Percentiles rank a stretch among this genome's conserved stretches.
phyloP scores from a whole-genome alignment of 2,113 vertebrate species.

The Actenoides lindsayi region DNA sequence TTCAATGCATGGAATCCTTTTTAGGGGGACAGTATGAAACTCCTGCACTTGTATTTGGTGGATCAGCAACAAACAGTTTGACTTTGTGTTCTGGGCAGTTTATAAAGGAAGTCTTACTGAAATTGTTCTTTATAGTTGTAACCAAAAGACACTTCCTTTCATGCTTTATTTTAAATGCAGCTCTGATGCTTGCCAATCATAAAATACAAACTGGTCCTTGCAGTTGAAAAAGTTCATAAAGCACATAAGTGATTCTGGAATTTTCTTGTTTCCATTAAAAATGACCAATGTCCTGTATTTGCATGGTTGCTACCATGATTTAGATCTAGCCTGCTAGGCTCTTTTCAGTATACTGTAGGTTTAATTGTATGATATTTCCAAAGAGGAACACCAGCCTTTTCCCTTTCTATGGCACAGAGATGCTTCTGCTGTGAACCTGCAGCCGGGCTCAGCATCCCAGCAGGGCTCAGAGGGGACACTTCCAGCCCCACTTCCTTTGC shows the following conservation, averaged over 20 bases:
- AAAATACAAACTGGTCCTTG: not conserved
- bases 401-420: not conserved
- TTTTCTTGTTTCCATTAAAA: slow-evolving; percentile 6
- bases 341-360: slow-evolving; percentile 26
- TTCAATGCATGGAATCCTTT: not conserved
- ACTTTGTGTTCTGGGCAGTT: not conserved
- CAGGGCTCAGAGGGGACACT: not conserved
- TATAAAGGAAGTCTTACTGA: not conserved
- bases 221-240: not conserved
- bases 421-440: not conserved
- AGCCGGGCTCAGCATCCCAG: not conserved
- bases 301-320: not conserved
- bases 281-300: not conserved
- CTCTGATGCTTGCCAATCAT: not conserved
- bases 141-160: not conserved
- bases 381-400: not conserved
- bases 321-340: not conserved
- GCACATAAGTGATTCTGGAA: not conserved
- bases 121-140: not conserved
- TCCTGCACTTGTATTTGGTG: not conserved
- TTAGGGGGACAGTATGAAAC: not conserved
- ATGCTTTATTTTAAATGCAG: not conserved
- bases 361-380: not conserved
- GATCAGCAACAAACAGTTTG: not conserved
- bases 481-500: not conserved